phyloP scores from a whole-genome alignment of 2,113 vertebrate species.

The Cricetomys ansorgei region DNA sequence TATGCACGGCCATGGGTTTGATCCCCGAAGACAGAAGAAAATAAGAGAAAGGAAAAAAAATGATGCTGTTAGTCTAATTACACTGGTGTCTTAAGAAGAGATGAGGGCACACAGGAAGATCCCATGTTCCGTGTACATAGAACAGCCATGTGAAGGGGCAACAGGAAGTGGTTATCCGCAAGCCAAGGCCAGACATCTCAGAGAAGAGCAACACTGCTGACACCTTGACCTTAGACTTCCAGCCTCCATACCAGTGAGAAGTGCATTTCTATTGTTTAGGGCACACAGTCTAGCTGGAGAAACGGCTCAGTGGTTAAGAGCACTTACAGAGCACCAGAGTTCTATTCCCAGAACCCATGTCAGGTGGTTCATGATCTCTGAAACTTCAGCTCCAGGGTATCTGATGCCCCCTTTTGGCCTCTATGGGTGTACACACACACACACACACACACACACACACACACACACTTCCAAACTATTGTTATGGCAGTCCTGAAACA shows the following conservation, averaged over 20 bases:
- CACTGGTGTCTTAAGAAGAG: background rate
- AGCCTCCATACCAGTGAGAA: background rate
- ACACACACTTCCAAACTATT: background rate
- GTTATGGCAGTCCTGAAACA: background rate
- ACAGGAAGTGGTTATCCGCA: background rate
- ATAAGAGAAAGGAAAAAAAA: background rate
- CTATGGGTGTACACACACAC: background rate
- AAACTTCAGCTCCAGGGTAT: background rate
- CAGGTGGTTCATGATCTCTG: background rate
- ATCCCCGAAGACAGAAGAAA: background rate
- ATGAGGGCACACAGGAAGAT: background rate
- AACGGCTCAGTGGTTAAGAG: background rate
- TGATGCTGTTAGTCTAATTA: background rate
- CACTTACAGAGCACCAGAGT: background rate
- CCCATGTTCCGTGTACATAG: background rate
- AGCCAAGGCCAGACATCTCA: background rate
- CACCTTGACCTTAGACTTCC: background rate
- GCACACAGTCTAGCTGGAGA: background rate
- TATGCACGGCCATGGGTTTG: background rate
- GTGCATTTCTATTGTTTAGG: background rate
- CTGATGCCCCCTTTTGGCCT: background rate
- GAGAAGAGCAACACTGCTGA: background rate
- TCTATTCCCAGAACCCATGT: background rate
- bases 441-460: too few relatives aligned
- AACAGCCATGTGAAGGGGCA: background rate